Evolutionary conservation across 2,888 invertebrate genomes (phyloP).

Genomic region (Catocala nupta): DNA sequence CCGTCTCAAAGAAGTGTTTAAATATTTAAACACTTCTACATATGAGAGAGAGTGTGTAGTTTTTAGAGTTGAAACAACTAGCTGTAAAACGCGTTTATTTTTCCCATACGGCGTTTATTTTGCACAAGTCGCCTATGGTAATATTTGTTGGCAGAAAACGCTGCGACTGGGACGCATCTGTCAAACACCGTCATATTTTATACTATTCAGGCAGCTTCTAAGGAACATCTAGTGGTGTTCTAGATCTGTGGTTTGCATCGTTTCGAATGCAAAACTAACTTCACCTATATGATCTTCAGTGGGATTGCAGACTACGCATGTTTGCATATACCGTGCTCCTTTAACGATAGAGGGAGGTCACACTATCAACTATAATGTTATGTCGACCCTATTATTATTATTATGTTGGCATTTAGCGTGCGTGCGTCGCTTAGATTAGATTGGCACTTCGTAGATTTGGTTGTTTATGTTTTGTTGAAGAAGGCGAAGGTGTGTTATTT

Average conservation of each 20-base stretch:
- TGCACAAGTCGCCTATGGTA: too few species aligned
- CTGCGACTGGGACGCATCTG: too few species aligned
- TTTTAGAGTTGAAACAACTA: too few species aligned
- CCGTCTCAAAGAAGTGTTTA: too few species aligned
- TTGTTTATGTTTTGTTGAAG: slow-evolving; percentile 11
- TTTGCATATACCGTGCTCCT: slow-evolving; percentile 57
- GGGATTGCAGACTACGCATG: slow-evolving; percentile 55
- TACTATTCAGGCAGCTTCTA: too few species aligned
- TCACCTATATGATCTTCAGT: slow-evolving; percentile 52
- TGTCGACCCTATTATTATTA: slow-evolving; percentile 28
- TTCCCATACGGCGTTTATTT: too few species aligned
- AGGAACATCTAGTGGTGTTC: slow-evolving; percentile 18
- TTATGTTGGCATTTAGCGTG: slow-evolving; percentile 18
- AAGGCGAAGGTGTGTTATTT: not conserved
- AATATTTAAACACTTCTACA: too few species aligned
- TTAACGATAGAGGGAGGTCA: slow-evolving; percentile 50
- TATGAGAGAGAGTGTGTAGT: too few species aligned
- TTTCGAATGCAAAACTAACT: slow-evolving; percentile 61
- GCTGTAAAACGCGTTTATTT: too few species aligned
- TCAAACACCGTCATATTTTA: too few species aligned
- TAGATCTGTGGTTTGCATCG: slow-evolving; percentile 34
- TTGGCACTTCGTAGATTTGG: slow-evolving; percentile 10
- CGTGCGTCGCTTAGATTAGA: slow-evolving; percentile 31
- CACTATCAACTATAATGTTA: slow-evolving; percentile 34
- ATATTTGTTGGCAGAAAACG: too few species aligned